Evolutionary conservation across 2,888 invertebrate genomes (phyloP), one percentile per base, ranked within the genome.

Genomic region (Loripinus fragilis): DNA sequence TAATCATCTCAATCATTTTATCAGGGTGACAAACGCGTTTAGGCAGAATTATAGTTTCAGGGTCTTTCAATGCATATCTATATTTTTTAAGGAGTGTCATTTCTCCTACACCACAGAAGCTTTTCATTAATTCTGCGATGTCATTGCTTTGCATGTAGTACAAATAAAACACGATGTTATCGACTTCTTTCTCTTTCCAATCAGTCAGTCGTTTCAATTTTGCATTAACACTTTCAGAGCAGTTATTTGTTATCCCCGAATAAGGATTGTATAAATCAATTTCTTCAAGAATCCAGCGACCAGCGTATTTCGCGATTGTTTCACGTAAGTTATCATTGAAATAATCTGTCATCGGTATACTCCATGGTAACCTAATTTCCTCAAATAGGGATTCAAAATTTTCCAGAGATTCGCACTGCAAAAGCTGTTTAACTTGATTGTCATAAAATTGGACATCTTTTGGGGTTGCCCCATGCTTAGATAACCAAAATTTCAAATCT

Each of bases 191-290:
- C n/a, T 78, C 78, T 66, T 71, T 74, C 23, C 28, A 66, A 3
- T 78, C 66, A 8, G 70, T 48, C 0, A 74, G 45, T 41, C 71
- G 25, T 66, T 45, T 78, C 71, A 38, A 74, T 52, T 65, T 71
- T 42, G 78, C 71, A 71, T 78, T 78, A 2, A 66, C 20, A 48
- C 66, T 71, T 35, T 78, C 78, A 55, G 30, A 25, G 0, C 42
- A 74, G 60, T 78, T 74, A 45, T 78, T 78, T 23, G 74, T 78
- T 33, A 74, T 35, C 0, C 71, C 78, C 1, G 78, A 78, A 45
- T 71, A 78, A 5, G 67, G 68, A 65, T 71, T 74, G 30, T 71
- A 78, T 7, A 74, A 25, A 30, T 60, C 55, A 23, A 17, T 50
- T 45, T 45, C 20, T 70, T 74, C 70, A 30, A 74, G 17, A 45